phyloP scores from a whole-genome alignment of 2,797 vertebrate genomes.

The Telmatherina bonti region DNA sequence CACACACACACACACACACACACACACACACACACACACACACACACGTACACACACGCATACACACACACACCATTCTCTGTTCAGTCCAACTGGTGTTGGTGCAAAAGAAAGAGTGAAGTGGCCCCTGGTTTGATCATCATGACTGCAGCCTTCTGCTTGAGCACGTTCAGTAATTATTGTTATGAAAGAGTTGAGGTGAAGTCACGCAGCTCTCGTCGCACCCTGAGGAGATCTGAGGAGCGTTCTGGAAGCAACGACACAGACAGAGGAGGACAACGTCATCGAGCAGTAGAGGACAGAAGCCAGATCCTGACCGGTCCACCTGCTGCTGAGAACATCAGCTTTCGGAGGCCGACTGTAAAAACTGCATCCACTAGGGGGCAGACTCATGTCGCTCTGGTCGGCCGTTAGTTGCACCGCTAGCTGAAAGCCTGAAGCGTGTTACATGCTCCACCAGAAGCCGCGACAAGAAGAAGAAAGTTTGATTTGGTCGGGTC shows the following conservation, averaged over 20 bases:
- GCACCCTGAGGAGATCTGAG: slow-evolving; percentile 58
- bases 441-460: too few relatives aligned
- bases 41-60: neutral
- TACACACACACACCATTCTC: too few relatives aligned
- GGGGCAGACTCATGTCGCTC: neutral
- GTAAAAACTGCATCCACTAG: neutral
- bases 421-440: too few relatives aligned
- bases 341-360: too few relatives aligned
- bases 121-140: slow-evolving; percentile 33
- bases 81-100: slow-evolving; percentile 22
- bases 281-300: neutral
- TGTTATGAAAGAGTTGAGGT: slow-evolving; percentile 41
- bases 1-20: slow-evolving; percentile 8
- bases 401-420: too few relatives aligned
- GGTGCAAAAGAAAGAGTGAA: neutral
- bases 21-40: slow-evolving; percentile 13
- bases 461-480: too few relatives aligned
- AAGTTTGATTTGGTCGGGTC: too few relatives aligned
- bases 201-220: slow-evolving; percentile 38
- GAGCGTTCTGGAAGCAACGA: slow-evolving; percentile 34
- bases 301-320: too few relatives aligned
- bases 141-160: slow-evolving; percentile 16
- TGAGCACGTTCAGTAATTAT: slow-evolving; percentile 5
- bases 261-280: neutral
- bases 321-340: too few relatives aligned